Percentiles rank a stretch among this genome's conserved stretches.
Evolutionary conservation across 2,888 invertebrate species (phyloP).

Genomic region (Hypena proboscidalis): DNA sequence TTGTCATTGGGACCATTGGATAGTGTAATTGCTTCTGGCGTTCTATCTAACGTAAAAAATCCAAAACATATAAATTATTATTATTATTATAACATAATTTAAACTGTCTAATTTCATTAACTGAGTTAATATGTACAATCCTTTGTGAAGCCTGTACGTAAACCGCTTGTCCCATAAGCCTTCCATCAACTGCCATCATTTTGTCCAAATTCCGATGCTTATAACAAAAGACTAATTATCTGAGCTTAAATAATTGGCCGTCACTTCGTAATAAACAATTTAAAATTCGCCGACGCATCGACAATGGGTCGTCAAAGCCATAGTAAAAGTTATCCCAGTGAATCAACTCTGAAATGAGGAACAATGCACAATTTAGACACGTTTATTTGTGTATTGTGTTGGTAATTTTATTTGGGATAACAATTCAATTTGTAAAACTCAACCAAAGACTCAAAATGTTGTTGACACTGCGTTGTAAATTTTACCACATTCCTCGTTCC

Average conservation of each 20-base stretch:
- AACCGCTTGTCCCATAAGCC: slow-evolving; percentile 7
- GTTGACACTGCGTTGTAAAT: too few relatives aligned
- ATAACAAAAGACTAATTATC: slow-evolving; percentile 46
- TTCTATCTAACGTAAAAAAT: too few relatives aligned
- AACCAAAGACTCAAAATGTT: too few relatives aligned
- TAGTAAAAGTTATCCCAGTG: slow-evolving; percentile 27
- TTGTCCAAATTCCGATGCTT: slow-evolving; percentile 26
- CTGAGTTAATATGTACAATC: too few relatives aligned
- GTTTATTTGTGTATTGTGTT: too few relatives aligned
- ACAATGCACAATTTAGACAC: too few relatives aligned
- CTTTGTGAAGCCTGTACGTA: not conserved
- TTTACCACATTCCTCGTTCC: too few relatives aligned
- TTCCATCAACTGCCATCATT: slow-evolving; percentile 25
- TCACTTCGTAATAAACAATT: slow-evolving; percentile 45
- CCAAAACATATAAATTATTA: too few relatives aligned
- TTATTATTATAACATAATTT: not conserved
- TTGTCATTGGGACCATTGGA: too few relatives aligned
- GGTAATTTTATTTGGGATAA: too few relatives aligned
- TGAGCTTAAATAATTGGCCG: slow-evolving; percentile 43
- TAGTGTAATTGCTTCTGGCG: too few relatives aligned
- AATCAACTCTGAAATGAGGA: slow-evolving; percentile 11
- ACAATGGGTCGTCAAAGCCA: slow-evolving; percentile 11
- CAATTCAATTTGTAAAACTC: too few relatives aligned
- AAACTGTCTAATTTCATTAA: not conserved
- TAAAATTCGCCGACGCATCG: slow-evolving; percentile 44